These are phyloP conservation scores for Seira ritae DNA, from an alignment of 2,888 invertebrate species.

Conservation along the genomic window DNA sequence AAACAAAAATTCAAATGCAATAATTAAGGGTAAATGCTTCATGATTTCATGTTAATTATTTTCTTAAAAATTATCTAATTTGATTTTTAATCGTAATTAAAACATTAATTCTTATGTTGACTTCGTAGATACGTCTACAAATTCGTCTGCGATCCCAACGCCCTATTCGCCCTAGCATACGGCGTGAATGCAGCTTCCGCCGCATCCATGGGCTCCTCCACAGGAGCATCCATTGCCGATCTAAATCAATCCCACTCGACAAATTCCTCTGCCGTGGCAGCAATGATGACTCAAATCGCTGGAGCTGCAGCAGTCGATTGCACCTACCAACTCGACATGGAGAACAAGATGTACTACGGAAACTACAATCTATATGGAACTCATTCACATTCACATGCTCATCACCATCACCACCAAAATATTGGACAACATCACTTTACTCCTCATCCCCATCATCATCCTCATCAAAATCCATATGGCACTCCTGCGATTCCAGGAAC, in stretches of 20 bases:
- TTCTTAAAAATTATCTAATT: no score
- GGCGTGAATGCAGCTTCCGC: conserved; percentile 73
- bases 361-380: conserved; percentile 60
- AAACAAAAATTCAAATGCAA: conserved; percentile 96
- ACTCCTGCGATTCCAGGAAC: neutral
- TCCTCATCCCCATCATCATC: conserved; percentile 45
- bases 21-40: no score
- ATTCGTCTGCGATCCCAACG: conserved; percentile 96
- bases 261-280: conserved; percentile 35
- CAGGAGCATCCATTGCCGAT: conserved; percentile 33
- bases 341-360: conserved; percentile 58
- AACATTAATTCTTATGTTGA: no score
- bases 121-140: conserved; percentile 90
- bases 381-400: conserved; percentile 7
- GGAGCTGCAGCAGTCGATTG: conserved; percentile 44
- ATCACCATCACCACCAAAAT: conserved; percentile 47
- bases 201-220: conserved; percentile 37
- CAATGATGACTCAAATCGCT: conserved; percentile 60
- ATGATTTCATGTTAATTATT: no score
- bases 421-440: conserved; percentile 38
- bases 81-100: no score
- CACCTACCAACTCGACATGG: conserved; percentile 50
- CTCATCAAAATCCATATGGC: conserved; percentile 26
- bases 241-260: conserved; percentile 27
- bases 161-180: conserved; percentile 90